Percentiles rank a stretch among this genome's conserved stretches.
These are phyloP conservation scores for Piaya cayana DNA, from an alignment of 2,113 vertebrate genomes.

Conservation along the genomic window DNA sequence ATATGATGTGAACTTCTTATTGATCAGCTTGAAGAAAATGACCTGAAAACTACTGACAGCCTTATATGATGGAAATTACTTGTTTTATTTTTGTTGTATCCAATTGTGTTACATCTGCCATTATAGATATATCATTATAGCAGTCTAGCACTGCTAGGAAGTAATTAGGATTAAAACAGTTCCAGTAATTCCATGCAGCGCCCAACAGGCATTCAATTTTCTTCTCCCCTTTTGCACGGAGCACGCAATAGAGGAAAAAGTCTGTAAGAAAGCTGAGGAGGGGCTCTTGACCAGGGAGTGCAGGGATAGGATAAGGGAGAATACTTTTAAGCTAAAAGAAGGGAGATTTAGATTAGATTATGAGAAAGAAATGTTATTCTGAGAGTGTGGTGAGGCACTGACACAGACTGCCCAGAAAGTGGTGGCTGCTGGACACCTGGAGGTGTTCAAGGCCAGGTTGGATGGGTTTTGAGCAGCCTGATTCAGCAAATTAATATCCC, in stretches of 20 bases:
- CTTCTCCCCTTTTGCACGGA: background rate
- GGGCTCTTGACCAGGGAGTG: too few species aligned
- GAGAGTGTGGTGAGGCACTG: too few species aligned
- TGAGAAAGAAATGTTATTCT: too few species aligned
- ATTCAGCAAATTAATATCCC: background rate
- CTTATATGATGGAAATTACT: background rate
- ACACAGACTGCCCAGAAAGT: too few species aligned
- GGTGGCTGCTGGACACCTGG: too few species aligned
- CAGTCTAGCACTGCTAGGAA: constrained; percentile 29
- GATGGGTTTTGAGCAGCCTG: too few species aligned
- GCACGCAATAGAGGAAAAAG: background rate
- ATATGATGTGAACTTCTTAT: constrained; percentile 46
- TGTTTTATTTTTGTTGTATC: constrained; percentile 18
- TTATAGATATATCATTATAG: background rate
- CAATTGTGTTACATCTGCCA: background rate
- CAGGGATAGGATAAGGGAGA: too few species aligned
- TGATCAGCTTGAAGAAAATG: constrained; percentile 60
- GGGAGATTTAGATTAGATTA: too few species aligned
- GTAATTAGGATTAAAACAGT: constrained; percentile 38
- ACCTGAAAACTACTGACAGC: constrained; percentile 33
- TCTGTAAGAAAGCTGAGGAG: background rate
- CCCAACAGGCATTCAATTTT: background rate
- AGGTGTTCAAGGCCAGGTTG: too few species aligned
- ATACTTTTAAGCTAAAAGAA: too few species aligned
- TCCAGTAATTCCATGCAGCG: background rate